Evolutionary conservation across 2,888 invertebrate genomes (phyloP).

Genomic region (Rhodophaea formosa): DNA sequence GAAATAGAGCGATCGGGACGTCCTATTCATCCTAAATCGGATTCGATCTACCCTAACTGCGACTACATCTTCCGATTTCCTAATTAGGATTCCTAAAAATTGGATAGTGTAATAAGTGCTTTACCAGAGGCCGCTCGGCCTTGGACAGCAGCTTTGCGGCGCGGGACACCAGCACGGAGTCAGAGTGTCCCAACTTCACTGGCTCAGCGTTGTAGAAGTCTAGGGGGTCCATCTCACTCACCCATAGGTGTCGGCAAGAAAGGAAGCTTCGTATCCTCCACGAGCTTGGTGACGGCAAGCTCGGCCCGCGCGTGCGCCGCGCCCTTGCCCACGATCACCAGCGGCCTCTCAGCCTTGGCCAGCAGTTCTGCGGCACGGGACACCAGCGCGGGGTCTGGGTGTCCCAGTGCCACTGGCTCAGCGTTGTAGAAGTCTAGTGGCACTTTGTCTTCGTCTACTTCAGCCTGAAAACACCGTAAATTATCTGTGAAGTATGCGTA

Average conservation of each 20-base stretch:
- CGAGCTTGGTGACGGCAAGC: slow-evolving; percentile 84
- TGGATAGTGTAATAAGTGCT: too few species aligned
- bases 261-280: slow-evolving; percentile 88
- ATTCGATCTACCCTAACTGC: too few species aligned
- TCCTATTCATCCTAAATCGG: too few species aligned
- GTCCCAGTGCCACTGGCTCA: slow-evolving; percentile 83
- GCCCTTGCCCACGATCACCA: slow-evolving; percentile 95
- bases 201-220: too few species aligned
- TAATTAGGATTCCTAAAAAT: too few species aligned
- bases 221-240: too few species aligned
- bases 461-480: slow-evolving; percentile 44
- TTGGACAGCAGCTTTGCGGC: too few species aligned
- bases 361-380: slow-evolving; percentile 86
- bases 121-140: too few species aligned
- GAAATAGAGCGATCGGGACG: too few species aligned
- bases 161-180: too few species aligned
- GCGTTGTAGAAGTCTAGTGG: slow-evolving; percentile 70
- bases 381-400: slow-evolving; percentile 87
- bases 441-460: slow-evolving; percentile 66
- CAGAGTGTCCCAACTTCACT: too few species aligned
- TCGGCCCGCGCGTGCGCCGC: slow-evolving; percentile 92
- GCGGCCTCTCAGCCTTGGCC: slow-evolving; percentile 87
- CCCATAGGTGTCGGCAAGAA: slow-evolving; percentile 98
- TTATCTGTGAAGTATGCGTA: background rate
- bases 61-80: too few species aligned